Evolutionary conservation across 2,888 invertebrate genomes (phyloP).

Genomic region (Calameuta pallipes): DNA sequence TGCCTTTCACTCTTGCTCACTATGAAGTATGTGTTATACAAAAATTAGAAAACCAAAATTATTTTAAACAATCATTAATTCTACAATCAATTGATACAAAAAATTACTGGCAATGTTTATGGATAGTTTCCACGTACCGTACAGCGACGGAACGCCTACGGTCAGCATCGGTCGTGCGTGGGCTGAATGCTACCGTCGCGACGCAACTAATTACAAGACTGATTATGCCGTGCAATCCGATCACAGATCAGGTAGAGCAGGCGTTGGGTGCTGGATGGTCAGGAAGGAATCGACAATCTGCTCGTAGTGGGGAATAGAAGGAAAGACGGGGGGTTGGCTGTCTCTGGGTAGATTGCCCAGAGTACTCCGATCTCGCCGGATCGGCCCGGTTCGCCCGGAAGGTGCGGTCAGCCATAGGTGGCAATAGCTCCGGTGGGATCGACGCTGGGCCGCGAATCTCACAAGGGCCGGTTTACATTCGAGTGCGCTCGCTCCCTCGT

Average conservation of each 20-base stretch:
- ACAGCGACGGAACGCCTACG: not conserved
- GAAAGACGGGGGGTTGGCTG: not conserved
- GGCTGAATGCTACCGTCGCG: not conserved
- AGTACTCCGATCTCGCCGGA: constrained; percentile 29
- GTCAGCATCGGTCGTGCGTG: not conserved
- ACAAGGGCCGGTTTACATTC: constrained; percentile 66
- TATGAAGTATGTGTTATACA: not conserved
- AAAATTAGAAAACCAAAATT: not conserved
- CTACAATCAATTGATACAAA: no score
- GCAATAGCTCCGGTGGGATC: constrained; percentile 56
- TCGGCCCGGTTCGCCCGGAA: constrained; percentile 59
- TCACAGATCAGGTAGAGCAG: not conserved
- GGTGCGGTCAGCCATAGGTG: constrained; percentile 63
- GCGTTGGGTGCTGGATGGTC: not conserved
- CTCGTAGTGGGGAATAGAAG: not conserved
- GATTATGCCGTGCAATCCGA: constrained; percentile 43
- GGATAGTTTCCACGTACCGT: not conserved
- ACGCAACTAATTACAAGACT: constrained; percentile 51
- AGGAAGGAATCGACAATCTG: not conserved
- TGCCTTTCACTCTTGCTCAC: not conserved
- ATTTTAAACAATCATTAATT: not conserved
- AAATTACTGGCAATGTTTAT: not conserved
- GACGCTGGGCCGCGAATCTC: constrained; percentile 61
- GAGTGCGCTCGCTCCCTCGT: constrained; percentile 51
- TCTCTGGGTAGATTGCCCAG: constrained; percentile 7